Conservation (phyloP, 2,113 vertebrate genomes). For the Periophthalmodon schlosseri region DNA sequence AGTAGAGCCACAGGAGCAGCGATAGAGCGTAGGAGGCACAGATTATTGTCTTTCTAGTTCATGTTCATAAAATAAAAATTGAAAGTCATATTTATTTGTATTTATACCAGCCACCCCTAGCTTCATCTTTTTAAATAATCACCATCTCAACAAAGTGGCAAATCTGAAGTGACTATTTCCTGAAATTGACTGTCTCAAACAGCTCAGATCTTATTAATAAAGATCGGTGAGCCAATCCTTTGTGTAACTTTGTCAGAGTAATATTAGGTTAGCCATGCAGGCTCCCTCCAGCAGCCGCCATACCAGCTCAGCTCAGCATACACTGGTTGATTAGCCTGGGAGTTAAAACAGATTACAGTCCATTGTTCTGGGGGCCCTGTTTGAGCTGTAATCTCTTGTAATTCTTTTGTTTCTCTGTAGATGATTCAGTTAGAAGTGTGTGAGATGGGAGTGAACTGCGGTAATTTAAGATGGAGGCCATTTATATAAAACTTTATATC, state of each 20-base stretch:
- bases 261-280: slow-evolving; percentile 39
- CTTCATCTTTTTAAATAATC: slow-evolving; percentile 9
- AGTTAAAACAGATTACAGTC: slow-evolving; percentile 73
- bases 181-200: background rate
- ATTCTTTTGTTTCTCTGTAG: slow-evolving; percentile 66
- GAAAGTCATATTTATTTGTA: too few species aligned
- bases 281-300: slow-evolving; percentile 14
- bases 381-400: slow-evolving; percentile 68
- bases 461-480: background rate
- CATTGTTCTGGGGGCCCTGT: slow-evolving; percentile 63
- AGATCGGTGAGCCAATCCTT: slow-evolving; percentile 5
- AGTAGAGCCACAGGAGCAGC: too few species aligned
- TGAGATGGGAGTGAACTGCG: slow-evolving; percentile 53
- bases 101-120: background rate
- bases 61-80: too few species aligned
- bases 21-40: too few species aligned
- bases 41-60: too few species aligned
- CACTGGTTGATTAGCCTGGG: slow-evolving; percentile 66
- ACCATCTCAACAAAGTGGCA: background rate
- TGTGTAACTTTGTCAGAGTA: slow-evolving; percentile 24
- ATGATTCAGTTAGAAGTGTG: slow-evolving; percentile 71
- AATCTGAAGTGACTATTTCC: slow-evolving; percentile 26
- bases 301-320: slow-evolving; percentile 10
- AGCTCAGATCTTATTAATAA: slow-evolving; percentile 20
- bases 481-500: too few species aligned